These are phyloP conservation scores for Brachionus rotundiformis DNA, from an alignment of 1,140 invertebrate species.

Conservation along the genomic window DNA sequence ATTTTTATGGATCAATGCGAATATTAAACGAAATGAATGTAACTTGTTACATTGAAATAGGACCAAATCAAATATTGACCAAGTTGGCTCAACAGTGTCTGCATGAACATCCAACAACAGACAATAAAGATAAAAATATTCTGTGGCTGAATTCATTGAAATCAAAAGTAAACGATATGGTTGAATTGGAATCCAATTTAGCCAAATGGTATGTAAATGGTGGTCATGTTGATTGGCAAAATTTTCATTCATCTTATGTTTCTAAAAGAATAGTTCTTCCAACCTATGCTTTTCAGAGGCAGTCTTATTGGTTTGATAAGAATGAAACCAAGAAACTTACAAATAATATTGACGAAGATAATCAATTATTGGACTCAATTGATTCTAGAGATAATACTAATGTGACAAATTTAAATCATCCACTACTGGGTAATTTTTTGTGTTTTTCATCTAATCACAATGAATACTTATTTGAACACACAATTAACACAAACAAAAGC, in stretches of 20 bases:
- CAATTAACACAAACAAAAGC: background rate
- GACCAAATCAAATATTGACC: background rate
- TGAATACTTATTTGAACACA: background rate
- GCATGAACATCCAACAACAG: background rate
- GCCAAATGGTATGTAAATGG: constrained; percentile 9
- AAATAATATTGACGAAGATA: background rate
- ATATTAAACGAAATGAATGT: constrained; percentile 3
- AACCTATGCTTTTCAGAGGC: background rate
- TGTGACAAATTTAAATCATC: background rate
- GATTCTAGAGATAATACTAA: background rate
- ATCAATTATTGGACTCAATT: background rate
- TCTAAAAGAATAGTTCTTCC: background rate
- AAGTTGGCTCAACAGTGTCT: constrained; percentile 2
- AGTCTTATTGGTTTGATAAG: background rate
- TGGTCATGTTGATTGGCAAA: background rate
- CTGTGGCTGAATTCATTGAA: background rate
- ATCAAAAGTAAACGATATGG: background rate
- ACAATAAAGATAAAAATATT: background rate
- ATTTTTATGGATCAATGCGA: background rate
- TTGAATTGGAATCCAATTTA: background rate
- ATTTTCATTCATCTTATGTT: background rate
- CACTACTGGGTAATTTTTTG: background rate
- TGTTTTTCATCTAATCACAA: background rate
- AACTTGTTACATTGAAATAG: background rate
- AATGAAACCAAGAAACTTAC: background rate